Evolutionary conservation across 2,113 vertebrate genomes (phyloP).

Genomic region (Steatornis caripensis): DNA sequence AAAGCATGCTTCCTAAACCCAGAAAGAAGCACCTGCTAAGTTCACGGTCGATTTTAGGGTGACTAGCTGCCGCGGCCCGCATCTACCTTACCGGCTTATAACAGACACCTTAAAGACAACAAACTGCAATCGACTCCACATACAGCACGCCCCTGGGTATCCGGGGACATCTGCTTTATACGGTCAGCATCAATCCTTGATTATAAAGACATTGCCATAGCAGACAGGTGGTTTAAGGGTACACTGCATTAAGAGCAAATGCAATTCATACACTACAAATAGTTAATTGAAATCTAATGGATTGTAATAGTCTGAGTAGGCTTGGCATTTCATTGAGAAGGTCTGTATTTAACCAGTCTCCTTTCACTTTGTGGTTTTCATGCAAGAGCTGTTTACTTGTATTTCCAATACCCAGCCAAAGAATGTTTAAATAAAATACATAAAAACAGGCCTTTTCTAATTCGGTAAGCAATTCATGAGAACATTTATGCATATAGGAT

Average conservation of each 20-base stretch:
- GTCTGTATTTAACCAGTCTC: slow-evolving; percentile 18
- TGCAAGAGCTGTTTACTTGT: neutral
- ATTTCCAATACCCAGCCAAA: neutral
- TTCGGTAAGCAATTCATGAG: neutral
- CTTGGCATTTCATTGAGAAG: neutral
- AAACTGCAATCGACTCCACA: neutral
- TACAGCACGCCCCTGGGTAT: neutral
- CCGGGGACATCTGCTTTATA: neutral
- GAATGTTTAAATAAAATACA: slow-evolving; percentile 7
- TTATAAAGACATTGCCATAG: neutral
- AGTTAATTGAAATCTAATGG: neutral
- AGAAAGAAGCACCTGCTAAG: neutral
- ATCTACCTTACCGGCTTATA: neutral
- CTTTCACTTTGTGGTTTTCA: neutral
- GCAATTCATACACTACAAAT: neutral
- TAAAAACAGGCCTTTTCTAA: slow-evolving; percentile 2
- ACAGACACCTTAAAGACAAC: neutral
- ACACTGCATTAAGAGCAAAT: neutral
- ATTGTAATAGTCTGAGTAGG: neutral
- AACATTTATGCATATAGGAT: slow-evolving; percentile 4
- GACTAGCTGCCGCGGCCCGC: neutral
- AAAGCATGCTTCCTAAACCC: neutral
- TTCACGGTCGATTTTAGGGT: neutral
- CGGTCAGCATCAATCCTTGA: neutral
- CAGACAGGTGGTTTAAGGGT: slow-evolving; percentile 55